A percentile compares a stretch with the other conserved stretches of the same genome.
Evolutionary conservation across 92 coral and sea anemone species (phyloP).

Genomic region (Porites evermanni): DNA sequence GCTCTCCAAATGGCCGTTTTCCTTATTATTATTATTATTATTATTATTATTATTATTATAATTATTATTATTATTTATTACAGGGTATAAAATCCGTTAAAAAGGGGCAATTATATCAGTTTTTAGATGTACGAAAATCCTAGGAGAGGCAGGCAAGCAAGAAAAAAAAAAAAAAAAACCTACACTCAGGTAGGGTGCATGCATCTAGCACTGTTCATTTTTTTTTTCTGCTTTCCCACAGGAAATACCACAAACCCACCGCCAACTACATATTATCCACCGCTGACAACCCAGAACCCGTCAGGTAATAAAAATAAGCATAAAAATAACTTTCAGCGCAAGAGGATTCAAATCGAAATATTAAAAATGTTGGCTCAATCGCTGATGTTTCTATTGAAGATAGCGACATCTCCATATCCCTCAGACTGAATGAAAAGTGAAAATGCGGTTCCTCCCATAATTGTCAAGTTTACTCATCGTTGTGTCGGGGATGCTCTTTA

Average conservation of each 20-base stretch:
- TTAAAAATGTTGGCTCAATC: slow-evolving; percentile 7
- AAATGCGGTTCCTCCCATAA: slow-evolving; percentile 9
- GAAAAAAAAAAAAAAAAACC: too few relatives aligned
- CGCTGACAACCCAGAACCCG: neutral
- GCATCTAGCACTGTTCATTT: neutral
- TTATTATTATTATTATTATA: neutral
- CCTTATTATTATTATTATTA: too few relatives aligned
- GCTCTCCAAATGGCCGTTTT: too few relatives aligned
- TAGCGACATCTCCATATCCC: slow-evolving; percentile 15
- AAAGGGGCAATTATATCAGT: too few relatives aligned
- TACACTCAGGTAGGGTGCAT: too few relatives aligned
- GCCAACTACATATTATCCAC: neutral
- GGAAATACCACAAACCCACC: neutral
- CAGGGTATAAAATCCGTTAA: too few relatives aligned
- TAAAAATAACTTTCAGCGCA: neutral
- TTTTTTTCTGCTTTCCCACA: neutral
- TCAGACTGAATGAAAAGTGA: neutral
- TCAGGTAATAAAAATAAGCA: too few relatives aligned
- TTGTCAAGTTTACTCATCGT: slow-evolving; percentile 20
- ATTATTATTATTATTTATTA: too few relatives aligned
- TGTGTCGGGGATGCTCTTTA: neutral
- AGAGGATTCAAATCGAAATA: slow-evolving; percentile 12
- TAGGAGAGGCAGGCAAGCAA: too few relatives aligned
- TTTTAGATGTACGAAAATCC: too few relatives aligned
- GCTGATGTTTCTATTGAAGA: neutral